A percentile compares a stretch with the other conserved stretches of the same genome.
phyloP scores from a whole-genome alignment of 1,140 invertebrate genomes.

The Aleiodes sp. region DNA sequence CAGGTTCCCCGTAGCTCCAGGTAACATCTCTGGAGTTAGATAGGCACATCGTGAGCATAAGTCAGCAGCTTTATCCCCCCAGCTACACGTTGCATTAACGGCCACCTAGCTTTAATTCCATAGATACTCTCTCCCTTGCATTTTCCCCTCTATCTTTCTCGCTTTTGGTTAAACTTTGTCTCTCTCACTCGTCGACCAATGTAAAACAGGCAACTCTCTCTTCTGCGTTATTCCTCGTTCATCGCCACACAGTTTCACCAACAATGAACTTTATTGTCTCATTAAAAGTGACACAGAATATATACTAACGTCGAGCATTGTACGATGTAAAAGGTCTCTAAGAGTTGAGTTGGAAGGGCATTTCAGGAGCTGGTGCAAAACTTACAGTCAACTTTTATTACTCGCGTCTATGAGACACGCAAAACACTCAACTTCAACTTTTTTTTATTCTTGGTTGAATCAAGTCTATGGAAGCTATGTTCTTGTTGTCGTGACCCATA shows the following conservation, averaged over 20 bases:
- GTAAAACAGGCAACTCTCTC: constrained; percentile 21
- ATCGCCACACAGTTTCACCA: constrained; percentile 27
- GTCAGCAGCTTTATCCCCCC: constrained; percentile 15
- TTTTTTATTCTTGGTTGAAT: too few species aligned
- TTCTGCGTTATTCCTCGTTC: too few species aligned
- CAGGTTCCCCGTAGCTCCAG: too few species aligned
- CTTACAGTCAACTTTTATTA: constrained; percentile 27
- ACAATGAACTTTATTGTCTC: constrained; percentile 49
- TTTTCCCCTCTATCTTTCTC: too few species aligned
- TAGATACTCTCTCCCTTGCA: background rate
- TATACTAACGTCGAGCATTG: constrained; percentile 42
- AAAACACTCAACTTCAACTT: too few species aligned
- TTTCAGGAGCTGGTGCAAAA: too few species aligned
- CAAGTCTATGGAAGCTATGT: too few species aligned
- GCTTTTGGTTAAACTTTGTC: constrained; percentile 2
- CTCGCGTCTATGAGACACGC: constrained; percentile 19
- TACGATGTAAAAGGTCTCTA: constrained; percentile 25
- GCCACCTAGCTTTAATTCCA: constrained; percentile 24
- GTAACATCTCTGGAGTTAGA: constrained; percentile 1
- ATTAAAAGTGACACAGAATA: constrained; percentile 41
- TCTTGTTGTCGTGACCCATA: too few species aligned
- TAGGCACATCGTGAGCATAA: constrained; percentile 11
- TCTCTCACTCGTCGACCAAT: background rate
- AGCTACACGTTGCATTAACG: constrained; percentile 28
- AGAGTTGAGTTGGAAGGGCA: background rate